phyloP scores from a whole-genome alignment of 2,797 vertebrate genomes.

The Dendrocincla fuliginosa region DNA sequence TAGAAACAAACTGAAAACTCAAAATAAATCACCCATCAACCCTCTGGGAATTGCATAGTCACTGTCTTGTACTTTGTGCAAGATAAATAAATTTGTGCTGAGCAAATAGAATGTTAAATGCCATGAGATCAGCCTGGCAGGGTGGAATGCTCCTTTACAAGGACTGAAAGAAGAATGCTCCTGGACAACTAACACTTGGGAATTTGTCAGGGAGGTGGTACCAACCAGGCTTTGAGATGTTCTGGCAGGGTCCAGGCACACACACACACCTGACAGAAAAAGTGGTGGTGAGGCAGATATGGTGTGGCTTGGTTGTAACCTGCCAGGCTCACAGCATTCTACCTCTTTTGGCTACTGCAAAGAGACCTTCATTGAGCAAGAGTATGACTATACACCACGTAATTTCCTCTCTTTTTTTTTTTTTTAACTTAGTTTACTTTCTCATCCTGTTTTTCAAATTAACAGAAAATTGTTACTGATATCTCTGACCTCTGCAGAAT shows the following conservation, averaged over 20 bases:
- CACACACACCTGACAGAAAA: background rate
- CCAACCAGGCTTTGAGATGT: background rate
- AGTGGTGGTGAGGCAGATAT: background rate
- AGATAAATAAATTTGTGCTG: background rate
- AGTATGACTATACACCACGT: background rate
- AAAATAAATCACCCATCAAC: background rate
- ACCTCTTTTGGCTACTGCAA: background rate
- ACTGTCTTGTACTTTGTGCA: background rate
- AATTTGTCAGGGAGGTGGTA: background rate
- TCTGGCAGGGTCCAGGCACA: background rate
- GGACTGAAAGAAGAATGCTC: background rate
- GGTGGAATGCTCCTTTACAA: background rate
- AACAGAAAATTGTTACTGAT: background rate
- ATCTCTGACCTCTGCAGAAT: background rate
- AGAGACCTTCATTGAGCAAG: background rate
- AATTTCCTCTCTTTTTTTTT: background rate
- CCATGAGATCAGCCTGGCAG: background rate
- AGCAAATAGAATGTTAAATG: background rate
- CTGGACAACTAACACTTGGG: background rate
- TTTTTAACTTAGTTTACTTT: background rate
- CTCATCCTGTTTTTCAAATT: background rate
- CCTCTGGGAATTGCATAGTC: background rate
- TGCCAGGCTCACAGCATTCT: background rate
- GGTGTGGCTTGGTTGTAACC: background rate
- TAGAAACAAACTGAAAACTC: background rate